Percentiles rank a stretch among this genome's conserved stretches.
Evolutionary conservation across 2,113 vertebrate species (phyloP).

Genomic region (Sarotherodon lohbergeri): DNA sequence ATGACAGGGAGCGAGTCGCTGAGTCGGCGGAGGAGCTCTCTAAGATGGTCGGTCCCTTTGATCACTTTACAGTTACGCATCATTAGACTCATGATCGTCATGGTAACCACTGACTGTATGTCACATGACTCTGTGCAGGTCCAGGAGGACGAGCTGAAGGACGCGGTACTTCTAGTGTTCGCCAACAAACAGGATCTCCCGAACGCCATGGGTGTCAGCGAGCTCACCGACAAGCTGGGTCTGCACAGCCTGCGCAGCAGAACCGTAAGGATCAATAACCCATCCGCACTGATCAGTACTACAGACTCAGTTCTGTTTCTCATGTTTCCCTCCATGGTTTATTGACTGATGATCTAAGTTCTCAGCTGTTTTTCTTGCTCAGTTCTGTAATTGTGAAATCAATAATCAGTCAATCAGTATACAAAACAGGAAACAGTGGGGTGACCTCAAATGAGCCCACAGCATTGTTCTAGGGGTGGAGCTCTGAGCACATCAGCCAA

Average conservation of each 20-base stretch:
- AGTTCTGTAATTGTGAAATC: not conserved
- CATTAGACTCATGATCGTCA: not conserved
- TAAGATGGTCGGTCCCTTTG: constrained; percentile 77
- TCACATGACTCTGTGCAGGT: constrained; percentile 58
- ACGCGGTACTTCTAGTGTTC: constrained; percentile 83
- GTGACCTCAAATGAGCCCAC: not conserved
- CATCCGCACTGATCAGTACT: not conserved
- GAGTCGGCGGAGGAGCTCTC: constrained; percentile 84
- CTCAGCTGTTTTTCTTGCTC: not conserved
- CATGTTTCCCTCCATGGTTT: not conserved
- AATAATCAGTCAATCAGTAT: not conserved
- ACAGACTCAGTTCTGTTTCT: not conserved
- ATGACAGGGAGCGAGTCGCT: constrained; percentile 82
- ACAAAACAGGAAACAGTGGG: not conserved
- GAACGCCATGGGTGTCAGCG: constrained; percentile 82
- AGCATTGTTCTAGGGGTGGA: not conserved
- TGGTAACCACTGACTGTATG: not conserved
- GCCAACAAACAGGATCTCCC: constrained; percentile 92
- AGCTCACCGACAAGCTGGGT: constrained; percentile 84
- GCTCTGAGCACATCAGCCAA: not conserved
- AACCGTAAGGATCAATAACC: constrained; percentile 68
- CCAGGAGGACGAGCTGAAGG: constrained; percentile 83
- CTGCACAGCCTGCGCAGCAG: constrained; percentile 78
- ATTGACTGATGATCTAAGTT: not conserved
- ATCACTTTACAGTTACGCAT: not conserved